Evolutionary conservation across 2,113 vertebrate genomes (phyloP), one percentile per base, ranked within the genome.

Genomic region (Montifringilla adamsi): DNA sequence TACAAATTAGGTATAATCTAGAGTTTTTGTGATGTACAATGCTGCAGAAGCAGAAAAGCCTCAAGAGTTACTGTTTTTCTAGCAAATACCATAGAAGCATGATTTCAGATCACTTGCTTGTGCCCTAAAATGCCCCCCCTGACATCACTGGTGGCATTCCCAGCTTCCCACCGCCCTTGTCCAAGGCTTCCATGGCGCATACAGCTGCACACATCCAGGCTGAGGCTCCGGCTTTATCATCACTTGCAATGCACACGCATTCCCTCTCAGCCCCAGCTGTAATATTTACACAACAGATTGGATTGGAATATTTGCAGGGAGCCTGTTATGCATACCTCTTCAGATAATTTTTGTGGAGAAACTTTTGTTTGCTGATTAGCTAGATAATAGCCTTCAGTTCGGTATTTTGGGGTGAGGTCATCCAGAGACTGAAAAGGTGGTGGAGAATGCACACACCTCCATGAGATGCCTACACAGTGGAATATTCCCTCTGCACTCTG

Each of bases 281-380:
- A 96, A 89, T 94, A 96, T 97, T 95, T 95, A 89, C 91, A 95
- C 89, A 89, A 92, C 49, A 92, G 94, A 94, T 93, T 95, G 94
- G 31, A 92, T 87, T 95, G 90, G 47, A 90, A 64, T 62, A 75
- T 86, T 94, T 89, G 60, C 76, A 63, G 76, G 64, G 39, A 94
- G 76, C 56, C 46, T 46, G 56, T 63, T 92, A 89, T 64, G 91
- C 95, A 95, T 93, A 87, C 39, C 26, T 84, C 81, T 83, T 93
- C 81, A 76, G 63, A 67, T 87, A 90, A 89, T 93, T 95, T 91
- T 85, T 84, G 66, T 76, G 87, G 41, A 69, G 93, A 95, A 95
- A 77, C 27, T 88, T 91, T 24, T 75, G 53, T 83, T 86, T 95
- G 78, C 43, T 63, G 78, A 84, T 87, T 74, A 90, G 70, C 35